A percentile compares a stretch with the other conserved stretches of the same genome.
Conservation (phyloP, 2,888 invertebrate genomes). For the Unio pictorum region DNA sequence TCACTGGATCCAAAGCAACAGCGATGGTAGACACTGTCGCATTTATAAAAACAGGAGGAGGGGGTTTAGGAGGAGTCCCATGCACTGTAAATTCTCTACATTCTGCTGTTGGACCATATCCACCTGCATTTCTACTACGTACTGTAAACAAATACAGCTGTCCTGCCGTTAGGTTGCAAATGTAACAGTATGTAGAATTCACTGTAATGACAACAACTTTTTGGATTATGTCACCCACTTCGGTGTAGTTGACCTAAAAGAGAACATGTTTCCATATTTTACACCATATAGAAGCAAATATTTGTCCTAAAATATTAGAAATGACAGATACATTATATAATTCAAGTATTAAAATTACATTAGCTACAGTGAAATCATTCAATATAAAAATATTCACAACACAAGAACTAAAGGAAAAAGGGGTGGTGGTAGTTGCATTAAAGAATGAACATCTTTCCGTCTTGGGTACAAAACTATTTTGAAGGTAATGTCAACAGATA, state of each 20-base stretch:
- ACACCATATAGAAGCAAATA: not conserved
- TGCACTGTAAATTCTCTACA: conserved; percentile 80
- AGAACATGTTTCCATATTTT: not conserved
- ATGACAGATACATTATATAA: too few species aligned
- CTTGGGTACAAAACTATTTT: too few species aligned
- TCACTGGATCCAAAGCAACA: conserved; percentile 80
- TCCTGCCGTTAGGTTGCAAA: conserved; percentile 79
- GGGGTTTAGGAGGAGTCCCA: conserved; percentile 80
- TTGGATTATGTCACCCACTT: conserved; percentile 4
- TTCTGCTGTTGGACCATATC: conserved; percentile 74
- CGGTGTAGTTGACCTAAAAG: conserved; percentile 28
- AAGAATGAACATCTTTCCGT: too few species aligned
- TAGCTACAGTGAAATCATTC: too few species aligned
- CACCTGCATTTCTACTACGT: conserved; percentile 76
- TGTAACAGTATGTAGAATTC: conserved; percentile 28
- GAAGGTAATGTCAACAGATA: too few species aligned
- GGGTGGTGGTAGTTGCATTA: too few species aligned
- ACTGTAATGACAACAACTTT: conserved; percentile 5
- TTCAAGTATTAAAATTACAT: too few species aligned
- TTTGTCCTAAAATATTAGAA: too few species aligned
- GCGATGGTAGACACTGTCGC: conserved; percentile 78
- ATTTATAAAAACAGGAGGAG: conserved; percentile 78
- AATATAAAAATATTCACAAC: too few species aligned
- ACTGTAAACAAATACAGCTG: conserved; percentile 84
- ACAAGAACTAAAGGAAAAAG: too few species aligned